Base-by-base conservation (phyloP, 2,797 vertebrate species). In the Macrochelys suwanniensis region DNA sequence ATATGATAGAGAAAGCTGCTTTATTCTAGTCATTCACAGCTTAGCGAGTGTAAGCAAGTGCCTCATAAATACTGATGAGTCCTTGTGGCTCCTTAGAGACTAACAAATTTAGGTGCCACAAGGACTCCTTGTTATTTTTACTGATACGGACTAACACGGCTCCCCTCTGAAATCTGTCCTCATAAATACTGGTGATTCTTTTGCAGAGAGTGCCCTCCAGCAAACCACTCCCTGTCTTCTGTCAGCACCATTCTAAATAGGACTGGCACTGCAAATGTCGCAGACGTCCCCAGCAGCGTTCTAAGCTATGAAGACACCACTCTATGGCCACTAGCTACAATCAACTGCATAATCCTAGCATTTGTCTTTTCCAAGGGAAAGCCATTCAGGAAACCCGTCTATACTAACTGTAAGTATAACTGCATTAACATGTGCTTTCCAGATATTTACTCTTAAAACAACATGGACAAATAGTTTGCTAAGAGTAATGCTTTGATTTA, bases 341-440 rank as follows among this genome's bases (percentile, higher is more conserved):
- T 98, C 89, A 98, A 96, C 92, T 98, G 97, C 51, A 94, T 98
- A 59, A 93, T 96, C 1, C 84, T 96, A n/a, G 98, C 98, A 2
- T 98, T 98, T 1, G 42, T 98, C 84, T 98, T 98, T 85, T 98
- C 98, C 81, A 98, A 98, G 90, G 98, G 97, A 81, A 98, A 97
- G 26, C 98, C 98, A 3, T 98, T 98, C 94, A 42, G 96, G 89
- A 98, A 98, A 87, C 97, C 98, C 76, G 91, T 98, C 95, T 98
- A 98, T 57, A 98, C 98, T 33, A 98, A 98, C 90, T 95, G 98
- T 98, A 86, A 98, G 98, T 97, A 89, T 49, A 76, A 7, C 12
- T 84, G 45, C 61, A 82, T 47, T 74, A 59, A 78, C 11, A 2
- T 1, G 11, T 23, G 5, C 45, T 95, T 37, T 5, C 2, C 21